Conservation (phyloP, 1,140 invertebrate genomes). For the Andrena cerasifolii region DNA sequence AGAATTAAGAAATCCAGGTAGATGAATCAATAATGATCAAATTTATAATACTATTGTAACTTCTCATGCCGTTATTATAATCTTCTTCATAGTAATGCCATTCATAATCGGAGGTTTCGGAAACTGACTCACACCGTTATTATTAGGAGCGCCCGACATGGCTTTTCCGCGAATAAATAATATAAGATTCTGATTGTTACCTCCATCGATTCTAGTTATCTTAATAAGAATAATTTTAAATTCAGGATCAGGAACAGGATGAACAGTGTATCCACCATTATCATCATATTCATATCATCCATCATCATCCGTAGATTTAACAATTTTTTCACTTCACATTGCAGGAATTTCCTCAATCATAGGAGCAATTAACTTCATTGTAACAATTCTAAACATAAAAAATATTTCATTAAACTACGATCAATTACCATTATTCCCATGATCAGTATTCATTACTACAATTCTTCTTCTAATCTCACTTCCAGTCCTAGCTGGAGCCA, state of each 20-base stretch:
- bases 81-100: slow-evolving; percentile 92
- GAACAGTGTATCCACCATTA: slow-evolving; percentile 18
- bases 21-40: slow-evolving; percentile 86
- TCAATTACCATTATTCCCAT: slow-evolving; percentile 85
- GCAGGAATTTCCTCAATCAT: slow-evolving; percentile 87
- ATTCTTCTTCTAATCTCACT: slow-evolving; percentile 86
- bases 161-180: slow-evolving; percentile 90
- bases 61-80: slow-evolving; percentile 89
- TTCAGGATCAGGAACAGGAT: neutral
- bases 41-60: slow-evolving; percentile 89
- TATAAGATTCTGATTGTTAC: slow-evolving; percentile 89
- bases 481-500: slow-evolving; percentile 88
- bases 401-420: slow-evolving; percentile 75
- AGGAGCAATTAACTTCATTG: slow-evolving; percentile 86
- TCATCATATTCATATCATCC: slow-evolving; percentile 2
- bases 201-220: slow-evolving; percentile 85
- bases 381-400: slow-evolving; percentile 84
- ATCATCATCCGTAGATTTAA: slow-evolving; percentile 79
- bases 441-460: slow-evolving; percentile 87
- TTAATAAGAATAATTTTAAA: slow-evolving; percentile 81
- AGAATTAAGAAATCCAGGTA: slow-evolving; percentile 85
- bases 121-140: slow-evolving; percentile 89
- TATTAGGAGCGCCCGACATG: slow-evolving; percentile 88
- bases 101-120: slow-evolving; percentile 91
- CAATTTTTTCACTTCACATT: slow-evolving; percentile 86